Conservation (phyloP, 2,797 vertebrate genomes). For the Knipowitschia caucasica region DNA sequence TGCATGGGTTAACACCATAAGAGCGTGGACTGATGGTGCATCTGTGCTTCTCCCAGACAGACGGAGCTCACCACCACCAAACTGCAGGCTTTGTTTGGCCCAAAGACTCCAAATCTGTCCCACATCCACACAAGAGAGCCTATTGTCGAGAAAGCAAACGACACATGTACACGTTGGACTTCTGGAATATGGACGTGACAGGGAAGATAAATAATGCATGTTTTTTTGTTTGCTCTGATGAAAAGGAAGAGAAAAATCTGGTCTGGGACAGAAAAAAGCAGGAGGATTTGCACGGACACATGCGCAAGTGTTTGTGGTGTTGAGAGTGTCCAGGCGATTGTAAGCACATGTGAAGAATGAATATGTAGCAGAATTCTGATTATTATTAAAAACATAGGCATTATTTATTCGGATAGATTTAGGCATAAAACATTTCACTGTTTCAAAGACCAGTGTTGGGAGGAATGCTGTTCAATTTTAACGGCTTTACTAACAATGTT, state of each 20-base stretch:
- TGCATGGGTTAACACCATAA: conserved; percentile 76
- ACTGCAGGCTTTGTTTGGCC: conserved; percentile 31
- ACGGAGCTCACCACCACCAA: conserved; percentile 52
- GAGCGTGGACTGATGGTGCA: conserved; percentile 65
- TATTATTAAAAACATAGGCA: too few species aligned
- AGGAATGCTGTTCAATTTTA: too few species aligned
- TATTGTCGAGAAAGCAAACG: background rate
- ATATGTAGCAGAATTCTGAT: too few species aligned
- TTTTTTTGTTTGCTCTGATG: background rate
- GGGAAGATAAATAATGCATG: background rate
- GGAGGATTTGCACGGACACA: too few species aligned
- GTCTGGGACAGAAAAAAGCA: background rate
- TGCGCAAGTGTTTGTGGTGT: too few species aligned
- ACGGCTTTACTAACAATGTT: too few species aligned
- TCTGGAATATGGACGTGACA: background rate
- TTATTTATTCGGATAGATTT: too few species aligned
- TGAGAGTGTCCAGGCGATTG: too few species aligned
- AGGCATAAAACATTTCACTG: too few species aligned
- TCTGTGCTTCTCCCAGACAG: conserved; percentile 67
- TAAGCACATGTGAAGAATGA: too few species aligned
- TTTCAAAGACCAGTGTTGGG: too few species aligned
- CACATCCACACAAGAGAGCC: conserved; percentile 42
- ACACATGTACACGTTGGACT: background rate
- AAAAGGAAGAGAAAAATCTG: background rate
- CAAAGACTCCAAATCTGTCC: background rate